Conservation (phyloP, 2,113 vertebrate genomes). For the Grammomys dolichurus region DNA sequence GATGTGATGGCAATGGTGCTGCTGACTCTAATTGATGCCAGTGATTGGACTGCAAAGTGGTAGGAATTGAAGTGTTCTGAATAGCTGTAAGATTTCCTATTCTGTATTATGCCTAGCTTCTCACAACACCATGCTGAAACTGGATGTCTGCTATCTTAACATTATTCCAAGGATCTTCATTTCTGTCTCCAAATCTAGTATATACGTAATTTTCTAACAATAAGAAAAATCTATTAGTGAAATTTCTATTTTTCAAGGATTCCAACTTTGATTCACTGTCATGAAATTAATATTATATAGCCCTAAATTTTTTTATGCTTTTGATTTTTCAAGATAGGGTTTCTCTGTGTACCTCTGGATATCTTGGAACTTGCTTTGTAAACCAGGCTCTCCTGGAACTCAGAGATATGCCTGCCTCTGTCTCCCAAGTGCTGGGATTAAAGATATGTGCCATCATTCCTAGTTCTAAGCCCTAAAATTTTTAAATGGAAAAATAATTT, state of each 20-base stretch:
- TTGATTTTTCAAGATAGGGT: not conserved
- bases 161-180: not conserved
- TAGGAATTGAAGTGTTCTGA: not conserved
- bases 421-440: not conserved
- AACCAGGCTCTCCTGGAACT: not conserved
- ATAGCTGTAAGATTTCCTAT: not conserved
- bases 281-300: not conserved
- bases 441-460: not conserved
- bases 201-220: not conserved
- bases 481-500: not conserved
- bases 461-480: not conserved
- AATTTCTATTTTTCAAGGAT: conserved; percentile 33
- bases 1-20: not conserved
- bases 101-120: not conserved
- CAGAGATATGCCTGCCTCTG: not conserved
- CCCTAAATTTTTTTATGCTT: not conserved
- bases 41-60: not conserved
- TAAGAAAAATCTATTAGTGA: not conserved
- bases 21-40: not conserved
- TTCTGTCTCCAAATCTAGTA: not conserved
- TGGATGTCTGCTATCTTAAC: not conserved
- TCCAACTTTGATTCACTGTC: not conserved
- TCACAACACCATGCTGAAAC: not conserved
- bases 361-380: not conserved
- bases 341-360: not conserved